phyloP scores from a whole-genome alignment of 2,797 vertebrate genomes.

The Tenualosa ilisha region DNA sequence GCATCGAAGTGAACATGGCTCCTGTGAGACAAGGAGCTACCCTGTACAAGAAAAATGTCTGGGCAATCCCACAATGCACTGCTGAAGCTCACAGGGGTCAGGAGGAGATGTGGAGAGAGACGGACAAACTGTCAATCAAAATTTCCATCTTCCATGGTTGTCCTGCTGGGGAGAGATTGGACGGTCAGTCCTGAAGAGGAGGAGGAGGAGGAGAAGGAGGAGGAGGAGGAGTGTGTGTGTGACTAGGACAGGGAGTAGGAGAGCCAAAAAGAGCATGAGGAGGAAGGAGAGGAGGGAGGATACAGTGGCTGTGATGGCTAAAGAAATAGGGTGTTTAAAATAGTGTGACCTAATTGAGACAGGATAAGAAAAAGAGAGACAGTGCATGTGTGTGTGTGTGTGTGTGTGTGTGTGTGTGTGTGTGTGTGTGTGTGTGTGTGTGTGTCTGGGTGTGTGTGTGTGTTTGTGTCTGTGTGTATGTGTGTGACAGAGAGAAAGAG shows the following conservation, averaged over 20 bases:
- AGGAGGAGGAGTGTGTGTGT: neutral
- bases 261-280: neutral
- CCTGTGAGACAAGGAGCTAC: neutral
- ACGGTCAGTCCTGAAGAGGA: neutral
- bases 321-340: neutral
- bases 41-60: slow-evolving; percentile 5
- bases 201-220: neutral
- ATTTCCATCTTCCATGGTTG: neutral
- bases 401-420: neutral
- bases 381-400: neutral
- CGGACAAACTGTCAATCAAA: neutral
- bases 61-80: neutral
- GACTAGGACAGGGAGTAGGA: neutral
- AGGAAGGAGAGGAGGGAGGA: neutral
- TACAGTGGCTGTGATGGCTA: neutral
- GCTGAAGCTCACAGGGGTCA: neutral
- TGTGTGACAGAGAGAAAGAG: neutral
- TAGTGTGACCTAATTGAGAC: neutral
- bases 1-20: neutral
- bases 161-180: neutral
- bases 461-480: no score
- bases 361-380: neutral
- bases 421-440: neutral
- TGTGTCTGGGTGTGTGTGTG: neutral
- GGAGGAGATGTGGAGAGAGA: neutral